A percentile compares a stretch with the other conserved stretches of the same genome.
Evolutionary conservation across 1,140 invertebrate species (phyloP).

Genomic region (Brachionus koreanus): DNA sequence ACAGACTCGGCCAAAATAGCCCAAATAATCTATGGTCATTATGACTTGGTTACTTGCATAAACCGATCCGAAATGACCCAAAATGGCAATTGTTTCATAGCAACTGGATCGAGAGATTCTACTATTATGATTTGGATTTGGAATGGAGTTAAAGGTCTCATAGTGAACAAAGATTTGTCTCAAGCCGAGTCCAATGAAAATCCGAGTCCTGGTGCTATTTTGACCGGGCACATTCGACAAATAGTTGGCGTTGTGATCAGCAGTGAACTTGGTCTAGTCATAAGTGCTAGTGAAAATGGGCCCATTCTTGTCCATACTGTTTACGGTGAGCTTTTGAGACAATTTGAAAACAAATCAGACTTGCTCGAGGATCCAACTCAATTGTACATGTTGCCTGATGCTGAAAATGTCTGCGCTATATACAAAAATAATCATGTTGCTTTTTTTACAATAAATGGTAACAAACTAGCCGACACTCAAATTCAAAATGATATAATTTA

Average conservation of each 20-base stretch:
- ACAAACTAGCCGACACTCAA: slow-evolving; percentile 76
- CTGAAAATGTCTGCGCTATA: slow-evolving; percentile 12
- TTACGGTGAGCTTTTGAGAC: slow-evolving; percentile 91
- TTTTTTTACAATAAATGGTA: slow-evolving; percentile 80
- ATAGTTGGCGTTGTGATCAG: slow-evolving; percentile 91
- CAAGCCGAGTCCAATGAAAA: slow-evolving; percentile 52
- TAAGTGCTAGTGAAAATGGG: slow-evolving; percentile 66
- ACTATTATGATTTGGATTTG: slow-evolving; percentile 97
- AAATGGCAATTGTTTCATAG: slow-evolving; percentile 95
- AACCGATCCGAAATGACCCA: slow-evolving; percentile 85
- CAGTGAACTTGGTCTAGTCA: slow-evolving; percentile 60
- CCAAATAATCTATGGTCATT: slow-evolving; percentile 97
- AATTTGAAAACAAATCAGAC: slow-evolving; percentile 64
- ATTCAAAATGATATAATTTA: slow-evolving; percentile 19
- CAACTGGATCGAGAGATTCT: slow-evolving; percentile 93
- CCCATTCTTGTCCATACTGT: slow-evolving; percentile 93
- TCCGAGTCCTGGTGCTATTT: slow-evolving; percentile 86
- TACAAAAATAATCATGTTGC: slow-evolving; percentile 47
- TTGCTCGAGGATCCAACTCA: slow-evolving; percentile 9
- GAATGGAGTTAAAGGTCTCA: slow-evolving; percentile 82
- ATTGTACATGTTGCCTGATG: slow-evolving; percentile 42
- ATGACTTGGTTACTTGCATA: slow-evolving; percentile 94
- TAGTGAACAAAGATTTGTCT: slow-evolving; percentile 78
- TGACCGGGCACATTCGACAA: slow-evolving; percentile 92
- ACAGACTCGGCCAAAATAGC: slow-evolving; percentile 95